Conservation (phyloP, 1,140 invertebrate species). For the Drosophila oshimai region DNA sequence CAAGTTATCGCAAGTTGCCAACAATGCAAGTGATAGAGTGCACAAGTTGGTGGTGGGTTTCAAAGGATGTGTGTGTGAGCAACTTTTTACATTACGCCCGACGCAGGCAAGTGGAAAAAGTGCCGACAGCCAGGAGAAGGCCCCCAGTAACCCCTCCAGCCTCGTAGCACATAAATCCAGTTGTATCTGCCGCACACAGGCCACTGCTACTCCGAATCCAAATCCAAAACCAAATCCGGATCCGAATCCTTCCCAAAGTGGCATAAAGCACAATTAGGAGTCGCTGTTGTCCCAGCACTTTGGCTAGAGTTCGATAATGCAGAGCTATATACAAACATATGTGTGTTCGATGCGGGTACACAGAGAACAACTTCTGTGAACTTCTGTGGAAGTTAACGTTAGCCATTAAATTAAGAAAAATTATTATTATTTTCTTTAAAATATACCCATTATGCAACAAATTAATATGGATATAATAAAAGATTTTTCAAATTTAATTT, state of each 20-base stretch:
- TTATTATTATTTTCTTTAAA: too few species aligned
- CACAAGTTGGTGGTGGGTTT: neutral
- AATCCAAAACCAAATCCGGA: too few species aligned
- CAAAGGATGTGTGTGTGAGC: neutral
- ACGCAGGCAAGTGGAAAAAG: slow-evolving; percentile 51
- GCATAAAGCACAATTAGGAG: slow-evolving; percentile 49
- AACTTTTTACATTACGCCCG: slow-evolving; percentile 64
- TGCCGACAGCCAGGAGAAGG: slow-evolving; percentile 12
- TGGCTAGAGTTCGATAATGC: slow-evolving; percentile 20
- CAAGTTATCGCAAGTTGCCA: slow-evolving; percentile 67
- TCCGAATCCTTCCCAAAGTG: neutral
- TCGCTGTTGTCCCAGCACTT: slow-evolving; percentile 16
- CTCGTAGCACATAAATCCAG: neutral
- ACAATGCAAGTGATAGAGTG: slow-evolving; percentile 36
- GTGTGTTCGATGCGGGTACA: neutral
- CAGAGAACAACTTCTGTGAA: too few species aligned
- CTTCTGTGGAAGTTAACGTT: too few species aligned
- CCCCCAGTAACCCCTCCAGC: too few species aligned
- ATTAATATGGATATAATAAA: too few species aligned
- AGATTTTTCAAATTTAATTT: too few species aligned
- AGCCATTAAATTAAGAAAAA: too few species aligned
- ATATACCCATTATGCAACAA: too few species aligned
- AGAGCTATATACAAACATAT: neutral
- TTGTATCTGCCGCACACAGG: neutral
- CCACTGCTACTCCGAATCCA: neutral